Percentiles rank a stretch among this genome's conserved stretches.
These are phyloP conservation scores for Vireo griseus DNA, from an alignment of 2,797 vertebrate genomes.

Conservation along the genomic window DNA sequence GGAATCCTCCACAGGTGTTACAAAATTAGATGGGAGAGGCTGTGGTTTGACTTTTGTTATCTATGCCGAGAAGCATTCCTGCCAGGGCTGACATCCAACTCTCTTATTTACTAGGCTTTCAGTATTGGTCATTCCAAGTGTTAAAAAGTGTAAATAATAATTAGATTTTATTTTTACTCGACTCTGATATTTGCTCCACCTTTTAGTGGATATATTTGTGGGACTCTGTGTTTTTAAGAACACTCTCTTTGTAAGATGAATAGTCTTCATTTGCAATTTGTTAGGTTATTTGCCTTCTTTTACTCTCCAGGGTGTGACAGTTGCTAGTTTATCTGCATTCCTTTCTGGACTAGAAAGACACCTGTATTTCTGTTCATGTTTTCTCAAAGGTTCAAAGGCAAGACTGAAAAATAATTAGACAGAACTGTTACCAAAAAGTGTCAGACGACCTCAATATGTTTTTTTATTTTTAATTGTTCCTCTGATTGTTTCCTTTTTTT, in stretches of 20 bases:
- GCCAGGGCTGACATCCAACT: neutral
- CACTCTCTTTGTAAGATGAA: neutral
- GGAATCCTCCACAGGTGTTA: neutral
- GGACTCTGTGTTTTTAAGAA: neutral
- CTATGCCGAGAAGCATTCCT: neutral
- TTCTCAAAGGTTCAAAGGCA: neutral
- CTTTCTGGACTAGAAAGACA: neutral
- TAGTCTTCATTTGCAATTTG: neutral
- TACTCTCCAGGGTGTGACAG: neutral
- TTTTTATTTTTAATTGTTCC: neutral
- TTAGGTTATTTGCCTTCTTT: neutral
- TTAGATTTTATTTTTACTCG: neutral
- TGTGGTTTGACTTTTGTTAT: neutral
- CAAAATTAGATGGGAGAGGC: neutral
- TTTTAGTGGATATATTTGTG: neutral
- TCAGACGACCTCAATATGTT: neutral
- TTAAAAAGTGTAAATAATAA: neutral
- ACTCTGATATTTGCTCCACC: neutral
- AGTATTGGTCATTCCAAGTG: neutral
- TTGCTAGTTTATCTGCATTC: constrained; percentile 11
- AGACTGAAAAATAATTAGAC: neutral
- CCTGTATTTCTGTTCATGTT: neutral
- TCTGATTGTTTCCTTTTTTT: neutral
- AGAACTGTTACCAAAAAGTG: neutral
- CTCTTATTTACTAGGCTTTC: neutral